Conservation (phyloP, 2,113 vertebrate genomes). For the Clarias magur region DNA sequence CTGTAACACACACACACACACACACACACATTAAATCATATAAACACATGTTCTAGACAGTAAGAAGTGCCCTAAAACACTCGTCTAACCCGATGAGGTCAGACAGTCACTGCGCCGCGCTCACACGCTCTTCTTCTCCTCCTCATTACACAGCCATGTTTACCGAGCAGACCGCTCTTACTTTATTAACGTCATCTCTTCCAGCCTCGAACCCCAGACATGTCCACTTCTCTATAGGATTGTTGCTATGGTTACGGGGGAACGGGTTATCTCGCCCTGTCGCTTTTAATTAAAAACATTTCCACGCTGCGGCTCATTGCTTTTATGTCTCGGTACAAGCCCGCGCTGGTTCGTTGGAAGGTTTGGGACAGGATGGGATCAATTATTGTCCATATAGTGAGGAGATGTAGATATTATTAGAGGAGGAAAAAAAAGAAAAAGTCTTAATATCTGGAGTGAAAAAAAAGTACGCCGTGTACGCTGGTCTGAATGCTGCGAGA, state of each 20-base stretch:
- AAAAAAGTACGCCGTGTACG: background rate
- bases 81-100: background rate
- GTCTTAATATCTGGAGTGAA: background rate
- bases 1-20: constrained; percentile 67
- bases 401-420: background rate
- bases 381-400: no score
- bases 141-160: background rate
- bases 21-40: constrained; percentile 6
- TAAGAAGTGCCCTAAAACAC: background rate
- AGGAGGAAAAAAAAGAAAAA: background rate
- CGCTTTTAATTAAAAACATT: background rate
- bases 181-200: background rate
- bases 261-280: background rate
- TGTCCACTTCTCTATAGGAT: background rate
- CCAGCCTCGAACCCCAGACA: background rate
- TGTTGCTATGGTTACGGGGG: background rate
- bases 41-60: background rate
- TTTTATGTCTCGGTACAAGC: background rate
- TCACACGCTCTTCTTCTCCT: background rate
- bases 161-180: background rate
- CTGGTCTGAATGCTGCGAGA: no score
- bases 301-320: background rate
- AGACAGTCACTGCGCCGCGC: background rate
- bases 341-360: no score
- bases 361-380: no score